Evolutionary conservation across 2,888 invertebrate species (phyloP).

Genomic region (Epiblema foenella): DNA sequence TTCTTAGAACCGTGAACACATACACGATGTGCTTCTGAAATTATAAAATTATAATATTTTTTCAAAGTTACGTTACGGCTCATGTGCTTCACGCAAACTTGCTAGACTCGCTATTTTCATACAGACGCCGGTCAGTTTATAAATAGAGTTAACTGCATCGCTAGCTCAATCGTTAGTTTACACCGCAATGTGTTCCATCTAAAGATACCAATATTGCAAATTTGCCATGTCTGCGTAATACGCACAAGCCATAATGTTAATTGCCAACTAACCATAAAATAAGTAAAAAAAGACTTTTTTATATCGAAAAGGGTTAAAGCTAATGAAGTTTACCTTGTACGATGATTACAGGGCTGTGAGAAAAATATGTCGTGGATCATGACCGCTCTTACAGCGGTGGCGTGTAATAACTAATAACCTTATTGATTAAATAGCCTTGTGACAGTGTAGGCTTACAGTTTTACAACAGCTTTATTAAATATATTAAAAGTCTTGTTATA

Average conservation of each 20-base stretch:
- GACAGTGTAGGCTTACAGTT: slow-evolving; percentile 18
- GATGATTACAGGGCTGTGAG: slow-evolving; percentile 22
- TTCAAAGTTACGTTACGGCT: slow-evolving; percentile 64
- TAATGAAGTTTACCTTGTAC: slow-evolving; percentile 28
- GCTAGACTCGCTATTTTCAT: slow-evolving; percentile 57
- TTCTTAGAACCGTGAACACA: slow-evolving; percentile 38
- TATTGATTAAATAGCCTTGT: slow-evolving; percentile 28
- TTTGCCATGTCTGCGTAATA: slow-evolving; percentile 17
- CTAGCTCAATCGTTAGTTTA: slow-evolving; percentile 21
- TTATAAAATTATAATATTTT: slow-evolving; percentile 57
- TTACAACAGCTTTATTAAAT: slow-evolving; percentile 25
- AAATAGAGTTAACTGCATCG: slow-evolving; percentile 46
- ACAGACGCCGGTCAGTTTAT: slow-evolving; percentile 44
- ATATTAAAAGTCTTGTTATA: slow-evolving; percentile 11
- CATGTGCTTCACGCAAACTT: slow-evolving; percentile 62
- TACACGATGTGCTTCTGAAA: slow-evolving; percentile 44
- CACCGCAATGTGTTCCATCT: slow-evolving; percentile 29
- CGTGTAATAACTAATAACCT: slow-evolving; percentile 6
- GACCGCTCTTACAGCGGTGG: slow-evolving; percentile 17
- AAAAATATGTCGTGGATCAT: slow-evolving; percentile 29
- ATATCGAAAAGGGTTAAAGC: slow-evolving; percentile 12
- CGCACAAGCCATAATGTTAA: slow-evolving; percentile 14
- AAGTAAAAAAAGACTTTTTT: background rate
- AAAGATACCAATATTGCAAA: slow-evolving; percentile 31
- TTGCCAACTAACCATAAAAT: slow-evolving; percentile 21